These are phyloP conservation scores for Melinaea marsaeus DNA, from an alignment of 2,888 invertebrate genomes.

Conservation along the genomic window DNA sequence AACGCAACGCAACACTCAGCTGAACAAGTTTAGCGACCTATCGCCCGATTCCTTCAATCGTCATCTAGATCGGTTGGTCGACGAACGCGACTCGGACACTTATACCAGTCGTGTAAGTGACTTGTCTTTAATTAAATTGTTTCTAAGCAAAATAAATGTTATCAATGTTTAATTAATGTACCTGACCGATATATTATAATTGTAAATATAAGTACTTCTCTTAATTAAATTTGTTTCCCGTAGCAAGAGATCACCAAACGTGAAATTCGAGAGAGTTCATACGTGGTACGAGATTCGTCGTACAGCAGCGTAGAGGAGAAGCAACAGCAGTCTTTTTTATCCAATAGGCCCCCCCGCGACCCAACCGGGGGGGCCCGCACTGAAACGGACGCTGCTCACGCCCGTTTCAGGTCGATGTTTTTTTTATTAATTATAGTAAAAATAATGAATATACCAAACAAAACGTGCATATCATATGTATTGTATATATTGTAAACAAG, in stretches of 20 bases:
- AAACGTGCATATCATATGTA: too few relatives aligned
- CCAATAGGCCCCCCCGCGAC: conserved; percentile 79
- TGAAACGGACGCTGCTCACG: conserved; percentile 78
- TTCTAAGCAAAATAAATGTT: too few relatives aligned
- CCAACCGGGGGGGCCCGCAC: conserved; percentile 74
- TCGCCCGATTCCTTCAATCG: conserved; percentile 66
- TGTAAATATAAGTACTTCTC: too few relatives aligned
- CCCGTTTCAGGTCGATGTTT: conserved; percentile 65
- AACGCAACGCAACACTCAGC: conserved; percentile 79
- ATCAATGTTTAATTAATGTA: too few relatives aligned
- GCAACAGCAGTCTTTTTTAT: conserved; percentile 76
- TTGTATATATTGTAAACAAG: background rate
- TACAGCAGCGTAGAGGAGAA: conserved; percentile 72
- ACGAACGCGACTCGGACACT: conserved; percentile 65
- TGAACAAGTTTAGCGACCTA: conserved; percentile 75
- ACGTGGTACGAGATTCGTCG: conserved; percentile 70
- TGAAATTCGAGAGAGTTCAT: conserved; percentile 68
- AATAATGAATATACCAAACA: background rate
- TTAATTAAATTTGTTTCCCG: conserved; percentile 22
- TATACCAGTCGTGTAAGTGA: conserved; percentile 62
- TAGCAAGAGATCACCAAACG: conserved; percentile 67
- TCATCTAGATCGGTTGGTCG: conserved; percentile 67
- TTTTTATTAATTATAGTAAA: background rate
- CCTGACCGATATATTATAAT: too few relatives aligned
- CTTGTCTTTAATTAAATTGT: conserved; percentile 4